Percentiles rank a stretch among this genome's conserved stretches.
Evolutionary conservation across 2,113 vertebrate genomes (phyloP).

Genomic region (Setophaga kirtlandii): DNA sequence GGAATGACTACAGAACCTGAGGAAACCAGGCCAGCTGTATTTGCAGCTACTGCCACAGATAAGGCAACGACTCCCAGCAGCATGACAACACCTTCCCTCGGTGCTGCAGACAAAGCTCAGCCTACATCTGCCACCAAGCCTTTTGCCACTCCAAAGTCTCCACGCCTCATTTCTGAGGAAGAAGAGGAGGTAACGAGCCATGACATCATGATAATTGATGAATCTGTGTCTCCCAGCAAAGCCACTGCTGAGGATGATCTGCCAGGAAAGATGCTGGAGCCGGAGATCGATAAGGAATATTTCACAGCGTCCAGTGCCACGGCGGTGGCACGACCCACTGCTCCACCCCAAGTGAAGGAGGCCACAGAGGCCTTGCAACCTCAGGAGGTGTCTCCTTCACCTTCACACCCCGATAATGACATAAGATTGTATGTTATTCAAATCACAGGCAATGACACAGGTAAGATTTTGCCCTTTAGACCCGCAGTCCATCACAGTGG

Average conservation of each 20-base stretch:
- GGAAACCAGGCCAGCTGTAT: constrained; percentile 11
- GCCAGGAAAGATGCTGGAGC: constrained; percentile 49
- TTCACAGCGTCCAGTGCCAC: constrained; percentile 71
- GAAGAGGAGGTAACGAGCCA: constrained; percentile 69
- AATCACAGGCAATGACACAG: constrained; percentile 83
- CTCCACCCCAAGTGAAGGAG: constrained; percentile 49
- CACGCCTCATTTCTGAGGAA: constrained; percentile 60
- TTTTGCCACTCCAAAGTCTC: constrained; percentile 23
- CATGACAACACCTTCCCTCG: not conserved
- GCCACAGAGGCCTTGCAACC: constrained; percentile 60
- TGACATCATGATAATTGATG: constrained; percentile 72
- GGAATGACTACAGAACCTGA: constrained; percentile 56
- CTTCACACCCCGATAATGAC: constrained; percentile 70
- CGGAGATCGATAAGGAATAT: constrained; percentile 78
- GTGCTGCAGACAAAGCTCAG: constrained; percentile 1
- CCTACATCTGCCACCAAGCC: constrained; percentile 20
- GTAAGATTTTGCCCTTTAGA: constrained; percentile 81
- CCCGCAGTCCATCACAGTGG: constrained; percentile 41
- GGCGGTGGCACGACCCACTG: constrained; percentile 55
- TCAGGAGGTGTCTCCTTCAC: constrained; percentile 61
- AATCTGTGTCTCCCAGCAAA: constrained; percentile 70
- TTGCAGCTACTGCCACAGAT: constrained; percentile 16
- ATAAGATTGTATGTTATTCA: constrained; percentile 82
- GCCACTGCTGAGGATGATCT: constrained; percentile 49
- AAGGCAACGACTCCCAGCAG: not conserved